Percentiles rank a stretch among this genome's conserved stretches.
Conservation (phyloP, 1,140 invertebrate genomes). For the Drosophila burlai region DNA sequence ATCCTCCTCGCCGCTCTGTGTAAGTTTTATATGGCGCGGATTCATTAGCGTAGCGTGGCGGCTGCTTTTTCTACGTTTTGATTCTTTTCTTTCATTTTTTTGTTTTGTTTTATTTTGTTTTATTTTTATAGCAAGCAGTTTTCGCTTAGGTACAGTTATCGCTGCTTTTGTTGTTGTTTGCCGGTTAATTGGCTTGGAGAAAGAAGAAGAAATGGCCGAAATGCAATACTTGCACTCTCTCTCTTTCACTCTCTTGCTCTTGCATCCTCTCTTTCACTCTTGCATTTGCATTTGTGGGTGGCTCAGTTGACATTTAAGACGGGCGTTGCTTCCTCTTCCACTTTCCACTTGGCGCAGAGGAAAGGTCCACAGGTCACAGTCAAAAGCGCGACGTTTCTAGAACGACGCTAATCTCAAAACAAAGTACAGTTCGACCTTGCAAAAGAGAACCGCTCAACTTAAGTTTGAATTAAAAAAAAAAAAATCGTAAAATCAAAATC, state of each 20-base stretch:
- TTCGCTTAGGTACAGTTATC: conserved; percentile 39
- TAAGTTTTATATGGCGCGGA: conserved; percentile 36
- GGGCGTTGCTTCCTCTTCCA: conserved; percentile 1
- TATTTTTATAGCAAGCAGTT: conserved; percentile 18
- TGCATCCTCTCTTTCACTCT: conserved; percentile 1
- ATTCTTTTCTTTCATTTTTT: conserved; percentile 30
- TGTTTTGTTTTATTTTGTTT: neutral
- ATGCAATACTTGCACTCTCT: conserved; percentile 36
- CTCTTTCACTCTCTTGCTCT: neutral
- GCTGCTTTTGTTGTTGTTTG: conserved; percentile 19
- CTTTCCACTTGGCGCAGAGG: conserved; percentile 15
- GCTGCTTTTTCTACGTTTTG: conserved; percentile 32
- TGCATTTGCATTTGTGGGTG: conserved; percentile 3
- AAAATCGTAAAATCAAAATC: neutral
- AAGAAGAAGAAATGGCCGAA: conserved; percentile 32
- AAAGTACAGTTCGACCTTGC: neutral
- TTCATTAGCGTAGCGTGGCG: conserved; percentile 59
- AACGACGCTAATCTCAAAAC: conserved; percentile 16
- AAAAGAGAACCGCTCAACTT: too few relatives aligned
- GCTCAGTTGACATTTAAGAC: conserved; percentile 51
- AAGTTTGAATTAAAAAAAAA: neutral
- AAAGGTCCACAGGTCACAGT: conserved; percentile 71
- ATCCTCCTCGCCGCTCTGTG: conserved; percentile 11
- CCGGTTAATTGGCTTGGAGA: conserved; percentile 40
- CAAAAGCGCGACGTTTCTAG: conserved; percentile 23